These are phyloP conservation scores for Scylla paramamosain DNA, from an alignment of 1,140 invertebrate species.

Conservation along the genomic window DNA sequence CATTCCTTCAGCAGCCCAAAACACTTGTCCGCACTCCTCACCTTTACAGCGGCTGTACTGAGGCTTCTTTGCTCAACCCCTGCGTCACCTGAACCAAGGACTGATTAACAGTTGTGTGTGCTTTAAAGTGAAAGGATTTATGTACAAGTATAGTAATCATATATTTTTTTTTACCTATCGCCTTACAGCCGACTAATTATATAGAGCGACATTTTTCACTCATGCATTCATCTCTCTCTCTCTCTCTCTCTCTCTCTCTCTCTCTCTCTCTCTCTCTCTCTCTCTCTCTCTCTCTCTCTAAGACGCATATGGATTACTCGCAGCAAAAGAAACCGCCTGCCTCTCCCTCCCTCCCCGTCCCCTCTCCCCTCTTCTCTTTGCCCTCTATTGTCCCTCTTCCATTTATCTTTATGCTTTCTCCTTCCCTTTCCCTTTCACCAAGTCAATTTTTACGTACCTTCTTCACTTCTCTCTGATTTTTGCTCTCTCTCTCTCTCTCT, in stretches of 20 bases:
- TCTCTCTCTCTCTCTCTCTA: neutral
- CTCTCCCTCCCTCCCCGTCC: neutral
- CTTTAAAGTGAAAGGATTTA: too few species aligned
- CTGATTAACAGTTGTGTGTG: too few species aligned
- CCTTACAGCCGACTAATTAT: too few species aligned
- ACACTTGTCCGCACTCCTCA: too few species aligned
- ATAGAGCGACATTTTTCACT: too few species aligned
- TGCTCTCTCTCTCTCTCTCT: too few species aligned
- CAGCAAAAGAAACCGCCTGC: neutral
- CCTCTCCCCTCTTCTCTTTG: neutral
- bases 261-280: constrained; percentile 3
- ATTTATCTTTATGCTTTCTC: constrained; percentile 14
- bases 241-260: constrained; percentile 6
- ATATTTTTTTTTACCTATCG: too few species aligned
- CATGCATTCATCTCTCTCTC: neutral
- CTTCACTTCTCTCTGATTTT: neutral
- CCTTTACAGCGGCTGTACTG: too few species aligned
- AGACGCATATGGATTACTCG: neutral
- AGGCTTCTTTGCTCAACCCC: too few species aligned
- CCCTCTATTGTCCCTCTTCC: neutral
- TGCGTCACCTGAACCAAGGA: too few species aligned
- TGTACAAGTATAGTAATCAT: too few species aligned
- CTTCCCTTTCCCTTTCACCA: neutral
- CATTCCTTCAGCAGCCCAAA: too few species aligned
- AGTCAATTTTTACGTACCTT: neutral